Conservation (phyloP, 2,113 vertebrate species). For the Platichthys stellatus region DNA sequence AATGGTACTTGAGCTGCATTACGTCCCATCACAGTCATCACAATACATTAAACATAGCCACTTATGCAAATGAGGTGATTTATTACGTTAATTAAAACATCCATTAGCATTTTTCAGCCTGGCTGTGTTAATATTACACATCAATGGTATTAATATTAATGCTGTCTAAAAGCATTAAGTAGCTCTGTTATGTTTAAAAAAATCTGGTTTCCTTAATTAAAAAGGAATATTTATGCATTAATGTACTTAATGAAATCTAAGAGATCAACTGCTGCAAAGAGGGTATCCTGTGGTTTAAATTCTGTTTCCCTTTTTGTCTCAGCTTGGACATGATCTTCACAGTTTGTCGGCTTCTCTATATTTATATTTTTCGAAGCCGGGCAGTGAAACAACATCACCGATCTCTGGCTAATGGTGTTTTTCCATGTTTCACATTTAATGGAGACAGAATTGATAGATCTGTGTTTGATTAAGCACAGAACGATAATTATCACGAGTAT, state of each 20-base stretch:
- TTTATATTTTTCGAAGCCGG: neutral
- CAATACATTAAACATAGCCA: conserved; percentile 42
- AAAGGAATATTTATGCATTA: conserved; percentile 1
- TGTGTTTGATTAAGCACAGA: conserved; percentile 28
- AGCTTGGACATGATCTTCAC: neutral
- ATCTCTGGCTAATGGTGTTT: conserved; percentile 15
- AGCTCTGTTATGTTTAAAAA: conserved; percentile 1
- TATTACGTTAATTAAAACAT: conserved; percentile 34
- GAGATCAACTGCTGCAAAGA: neutral
- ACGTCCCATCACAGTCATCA: conserved; percentile 29
- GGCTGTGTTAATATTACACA: conserved; percentile 24
- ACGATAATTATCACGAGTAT: conserved; percentile 30
- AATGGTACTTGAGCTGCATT: conserved; percentile 17
- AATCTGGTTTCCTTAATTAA: neutral
- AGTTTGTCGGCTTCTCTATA: neutral
- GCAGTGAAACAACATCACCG: neutral
- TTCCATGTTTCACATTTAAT: conserved; percentile 24
- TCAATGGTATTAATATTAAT: conserved; percentile 34
- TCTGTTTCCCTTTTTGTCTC: neutral
- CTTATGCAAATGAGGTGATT: conserved; percentile 33
- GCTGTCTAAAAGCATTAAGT: conserved; percentile 13
- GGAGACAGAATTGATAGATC: neutral
- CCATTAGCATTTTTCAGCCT: conserved; percentile 21
- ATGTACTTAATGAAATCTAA: neutral
- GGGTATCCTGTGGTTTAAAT: neutral